Evolutionary conservation across 1,140 invertebrate genomes (phyloP), one percentile per base, ranked within the genome.

Genomic region (Batillaria attramentaria): DNA sequence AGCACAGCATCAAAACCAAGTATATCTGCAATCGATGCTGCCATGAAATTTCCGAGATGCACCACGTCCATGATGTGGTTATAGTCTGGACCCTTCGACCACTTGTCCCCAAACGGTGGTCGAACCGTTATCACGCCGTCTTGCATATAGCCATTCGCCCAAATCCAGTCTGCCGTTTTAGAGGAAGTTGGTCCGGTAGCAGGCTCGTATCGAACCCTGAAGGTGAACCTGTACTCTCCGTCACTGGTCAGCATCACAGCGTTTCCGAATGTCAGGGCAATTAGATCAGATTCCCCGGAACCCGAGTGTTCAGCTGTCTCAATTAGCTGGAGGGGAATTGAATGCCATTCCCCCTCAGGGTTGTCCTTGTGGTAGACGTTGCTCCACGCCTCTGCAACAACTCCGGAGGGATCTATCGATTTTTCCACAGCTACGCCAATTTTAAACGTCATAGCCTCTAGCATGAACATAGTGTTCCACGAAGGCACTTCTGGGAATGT

Each of bases 21-120:
- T 54, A 80, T n/a, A 33, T 78, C 75, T 37, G 83, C 81, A 8
- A 76, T 43, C 0, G 78, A 76, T 3, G 83, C 81, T 28, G 83
- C 81, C 18, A 80, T 84, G 77, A 83, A 84, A 68, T 84, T 84
- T n/a, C 83, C 83, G n/a, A 84, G 72, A 72, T 80, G 54, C 8
- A 82, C 72, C 28, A 35, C 31, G 28, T 62, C 79, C 50, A 76
- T 5, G 4, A 70, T 70, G 24, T 70, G 41, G n/a, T 28, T 18
- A 31, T 70, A 70, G 24, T 18, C 33, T 33, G 81, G 78, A n/a
- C 81, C 81, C 46, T 82, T 46, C 10, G 81, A 72, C 81, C 81
- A 82, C 41, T 69, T 43, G 31, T 82, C 81, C 2, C 42, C 35
- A 28, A 39, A 46, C 1, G 77, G 78, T 3, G 81, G 81, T 6